Evolutionary conservation across 1,140 invertebrate genomes (phyloP).

Genomic region (Drosophila grimshawi): DNA sequence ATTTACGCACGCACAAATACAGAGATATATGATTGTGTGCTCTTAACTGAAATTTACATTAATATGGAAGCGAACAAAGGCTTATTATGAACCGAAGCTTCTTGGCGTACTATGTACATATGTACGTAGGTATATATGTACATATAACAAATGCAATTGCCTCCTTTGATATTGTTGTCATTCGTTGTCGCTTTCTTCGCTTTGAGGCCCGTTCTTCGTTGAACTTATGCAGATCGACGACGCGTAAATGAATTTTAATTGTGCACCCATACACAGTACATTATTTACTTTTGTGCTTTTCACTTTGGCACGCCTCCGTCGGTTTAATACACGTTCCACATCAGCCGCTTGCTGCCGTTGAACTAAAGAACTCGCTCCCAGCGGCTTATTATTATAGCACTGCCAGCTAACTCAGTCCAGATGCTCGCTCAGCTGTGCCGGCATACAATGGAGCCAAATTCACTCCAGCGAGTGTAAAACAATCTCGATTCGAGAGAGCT

Average conservation of each 20-base stretch:
- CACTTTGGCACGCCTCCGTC: constrained; percentile 39
- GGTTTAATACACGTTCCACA: constrained; percentile 43
- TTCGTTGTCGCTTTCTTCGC: constrained; percentile 37
- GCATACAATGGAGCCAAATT: constrained; percentile 31
- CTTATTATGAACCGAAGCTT: constrained; percentile 2
- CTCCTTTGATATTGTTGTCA: constrained; percentile 33
- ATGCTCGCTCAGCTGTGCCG: constrained; percentile 52
- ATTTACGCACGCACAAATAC: not conserved
- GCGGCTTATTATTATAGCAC: constrained; percentile 62
- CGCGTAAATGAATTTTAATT: constrained; percentile 78
- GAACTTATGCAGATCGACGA: constrained; percentile 76
- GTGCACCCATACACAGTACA: constrained; percentile 55
- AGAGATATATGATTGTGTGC: not conserved
- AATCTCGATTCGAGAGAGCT: not conserved
- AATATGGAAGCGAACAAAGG: not conserved
- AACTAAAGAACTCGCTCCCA: constrained; percentile 65
- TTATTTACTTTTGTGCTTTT: constrained; percentile 63
- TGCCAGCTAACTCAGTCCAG: constrained; percentile 31
- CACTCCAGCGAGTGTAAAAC: not conserved
- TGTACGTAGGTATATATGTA: too few species aligned
- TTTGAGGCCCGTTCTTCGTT: constrained; percentile 58
- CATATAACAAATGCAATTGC: constrained; percentile 28
- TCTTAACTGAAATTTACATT: constrained; percentile 5
- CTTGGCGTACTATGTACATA: too few species aligned
- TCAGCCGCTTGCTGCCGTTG: constrained; percentile 58